Evolutionary conservation across 1,140 invertebrate species (phyloP), one percentile per base, ranked within the genome.

Genomic region (Teleopsis dalmanni): DNA sequence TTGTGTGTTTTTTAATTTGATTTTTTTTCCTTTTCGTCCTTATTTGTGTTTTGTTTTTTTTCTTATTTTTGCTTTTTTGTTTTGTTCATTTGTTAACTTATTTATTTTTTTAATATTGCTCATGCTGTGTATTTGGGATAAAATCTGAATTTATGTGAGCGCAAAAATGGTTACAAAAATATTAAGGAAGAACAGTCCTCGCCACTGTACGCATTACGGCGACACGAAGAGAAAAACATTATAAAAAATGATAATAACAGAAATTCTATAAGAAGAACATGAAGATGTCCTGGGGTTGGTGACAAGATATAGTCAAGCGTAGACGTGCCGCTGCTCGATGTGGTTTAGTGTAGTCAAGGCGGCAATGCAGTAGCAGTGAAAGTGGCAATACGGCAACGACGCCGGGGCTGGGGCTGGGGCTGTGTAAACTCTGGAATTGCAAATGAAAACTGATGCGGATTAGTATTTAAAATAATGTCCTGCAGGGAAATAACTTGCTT

Each of bases 391-490:
- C n/a, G n/a, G n/a, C n/a, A n/a, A n/a, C n/a, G n/a, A n/a, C n/a
- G n/a, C n/a, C n/a, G n/a, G n/a, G n/a, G n/a, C n/a, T n/a, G n/a
- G n/a, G n/a, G n/a, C 31, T 31, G 26, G 27, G 19, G 23, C 16
- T 14, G 26, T 43, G 41, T 43, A 29, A 27, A 43, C 41, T 43
- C 31, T 21, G 33, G 19, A 36, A 46, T 46, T 46, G 29, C 29
- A 65, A 65, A 65, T 65, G 60, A 65, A 65, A 65, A 65, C 62
- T 65, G 62, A 61, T 65, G 62, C 62, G 62, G 62, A 65, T 65
- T 65, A 65, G 62, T 65, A 62, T 65, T 65, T 65, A 65, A 65
- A 65, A 65, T 65, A 65, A 65, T 65, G 62, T 65, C 62, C 62
- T 65, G 62, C 62, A 65, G 62, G 60, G 62, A 65, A 65, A 65